Conservation (phyloP, 2,888 invertebrate genomes). For the Amphimallon solstitiale region DNA sequence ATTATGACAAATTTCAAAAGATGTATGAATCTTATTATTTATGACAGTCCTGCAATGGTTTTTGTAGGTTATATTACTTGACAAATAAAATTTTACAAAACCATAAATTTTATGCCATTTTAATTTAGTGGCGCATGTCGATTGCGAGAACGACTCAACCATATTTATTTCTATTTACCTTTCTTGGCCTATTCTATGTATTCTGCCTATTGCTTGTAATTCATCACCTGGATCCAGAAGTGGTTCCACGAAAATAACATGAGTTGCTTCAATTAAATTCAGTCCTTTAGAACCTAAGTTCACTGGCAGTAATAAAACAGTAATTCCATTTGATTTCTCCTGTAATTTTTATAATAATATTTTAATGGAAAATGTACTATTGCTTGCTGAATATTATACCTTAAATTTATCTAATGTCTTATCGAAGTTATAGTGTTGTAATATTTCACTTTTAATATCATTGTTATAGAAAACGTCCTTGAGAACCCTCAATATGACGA, state of each 20-base stretch:
- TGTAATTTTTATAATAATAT: constrained; percentile 6
- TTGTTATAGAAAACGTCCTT: constrained; percentile 68
- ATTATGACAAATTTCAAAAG: too few relatives aligned
- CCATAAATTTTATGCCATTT: too few relatives aligned
- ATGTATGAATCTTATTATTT: too few relatives aligned
- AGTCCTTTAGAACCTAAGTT: constrained; percentile 79
- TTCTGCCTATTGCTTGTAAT: constrained; percentile 79
- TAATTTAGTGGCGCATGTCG: too few relatives aligned
- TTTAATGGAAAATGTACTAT: neutral
- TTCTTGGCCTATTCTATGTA: constrained; percentile 83
- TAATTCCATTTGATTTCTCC: constrained; percentile 56
- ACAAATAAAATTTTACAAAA: too few relatives aligned
- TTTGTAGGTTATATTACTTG: too few relatives aligned
- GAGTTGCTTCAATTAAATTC: constrained; percentile 81
- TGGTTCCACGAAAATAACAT: constrained; percentile 80
- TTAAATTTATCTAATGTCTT: constrained; percentile 66
- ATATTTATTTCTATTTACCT: constrained; percentile 64
- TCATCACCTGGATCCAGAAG: constrained; percentile 78
- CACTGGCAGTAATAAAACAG: constrained; percentile 74
- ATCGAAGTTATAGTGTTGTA: constrained; percentile 45
- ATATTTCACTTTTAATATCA: constrained; percentile 58
- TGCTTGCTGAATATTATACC: constrained; percentile 56
- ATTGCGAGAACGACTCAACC: too few relatives aligned
- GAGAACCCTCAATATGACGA: constrained; percentile 65
- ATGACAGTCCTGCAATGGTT: too few relatives aligned